Evolutionary conservation across 2,797 vertebrate species (phyloP).

Genomic region (Acrossocheilus fasciatus): DNA sequence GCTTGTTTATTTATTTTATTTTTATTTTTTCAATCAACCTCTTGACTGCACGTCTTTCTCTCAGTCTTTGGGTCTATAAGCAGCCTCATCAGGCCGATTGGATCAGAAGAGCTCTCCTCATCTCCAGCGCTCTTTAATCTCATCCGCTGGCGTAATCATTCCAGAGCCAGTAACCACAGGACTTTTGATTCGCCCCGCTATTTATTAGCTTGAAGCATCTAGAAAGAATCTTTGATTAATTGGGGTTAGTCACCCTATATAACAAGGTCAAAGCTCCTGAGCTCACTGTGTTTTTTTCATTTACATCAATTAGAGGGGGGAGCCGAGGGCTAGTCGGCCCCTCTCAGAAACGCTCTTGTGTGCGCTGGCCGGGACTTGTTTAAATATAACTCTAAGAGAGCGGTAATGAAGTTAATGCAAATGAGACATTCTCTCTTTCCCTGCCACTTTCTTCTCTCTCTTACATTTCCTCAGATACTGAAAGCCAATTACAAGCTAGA

Average conservation of each 20-base stretch:
- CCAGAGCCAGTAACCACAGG: constrained; percentile 73
- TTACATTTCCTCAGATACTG: constrained; percentile 53
- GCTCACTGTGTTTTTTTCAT: constrained; percentile 83
- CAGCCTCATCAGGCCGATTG: constrained; percentile 63
- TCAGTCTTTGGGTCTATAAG: constrained; percentile 68
- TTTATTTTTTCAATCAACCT: constrained; percentile 63
- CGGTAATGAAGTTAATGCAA: constrained; percentile 88
- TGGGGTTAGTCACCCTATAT: constrained; percentile 88
- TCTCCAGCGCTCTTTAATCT: constrained; percentile 74
- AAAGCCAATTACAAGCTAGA: constrained; percentile 68
- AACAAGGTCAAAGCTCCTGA: constrained; percentile 89
- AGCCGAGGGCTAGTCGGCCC: constrained; percentile 74
- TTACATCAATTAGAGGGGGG: constrained; percentile 92
- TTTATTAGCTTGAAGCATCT: constrained; percentile 91
- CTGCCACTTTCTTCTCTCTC: constrained; percentile 44
- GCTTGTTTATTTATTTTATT: neutral
- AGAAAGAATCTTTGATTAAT: constrained; percentile 92
- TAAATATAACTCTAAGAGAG: constrained; percentile 80
- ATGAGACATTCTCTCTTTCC: constrained; percentile 78
- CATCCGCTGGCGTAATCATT: constrained; percentile 67
- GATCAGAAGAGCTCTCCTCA: constrained; percentile 61
- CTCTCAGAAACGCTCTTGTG: constrained; percentile 69
- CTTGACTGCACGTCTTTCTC: constrained; percentile 70
- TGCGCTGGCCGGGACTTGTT: constrained; percentile 75
- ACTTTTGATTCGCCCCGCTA: constrained; percentile 73